Conservation (phyloP, 2,113 vertebrate species). For the Sardina pilchardus region DNA sequence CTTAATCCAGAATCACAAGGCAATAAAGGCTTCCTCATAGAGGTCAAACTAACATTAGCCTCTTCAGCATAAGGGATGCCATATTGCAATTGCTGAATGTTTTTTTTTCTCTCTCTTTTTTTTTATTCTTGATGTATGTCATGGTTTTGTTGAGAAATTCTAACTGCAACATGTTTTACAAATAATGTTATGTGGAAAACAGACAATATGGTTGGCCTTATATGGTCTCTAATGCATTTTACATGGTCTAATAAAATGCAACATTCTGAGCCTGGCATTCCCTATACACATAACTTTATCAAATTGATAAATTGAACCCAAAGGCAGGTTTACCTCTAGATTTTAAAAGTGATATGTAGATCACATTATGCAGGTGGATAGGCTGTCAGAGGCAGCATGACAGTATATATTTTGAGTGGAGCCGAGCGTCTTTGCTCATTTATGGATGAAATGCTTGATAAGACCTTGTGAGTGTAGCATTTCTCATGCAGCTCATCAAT, state of each 20-base stretch:
- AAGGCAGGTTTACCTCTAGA: neutral
- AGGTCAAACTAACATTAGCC: neutral
- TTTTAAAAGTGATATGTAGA: neutral
- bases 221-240: neutral
- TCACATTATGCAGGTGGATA: neutral
- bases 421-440: neutral
- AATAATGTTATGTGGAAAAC: neutral
- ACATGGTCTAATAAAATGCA: neutral
- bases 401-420: neutral
- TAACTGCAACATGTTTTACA: neutral
- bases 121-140: neutral
- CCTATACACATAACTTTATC: neutral
- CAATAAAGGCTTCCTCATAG: neutral
- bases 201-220: neutral
- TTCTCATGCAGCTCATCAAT: constrained; percentile 1
- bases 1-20: no score
- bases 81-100: neutral
- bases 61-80: neutral
- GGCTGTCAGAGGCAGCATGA: neutral
- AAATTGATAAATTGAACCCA: neutral
- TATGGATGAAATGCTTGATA: constrained; percentile 5
- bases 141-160: neutral
- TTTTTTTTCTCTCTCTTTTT: neutral
- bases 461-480: neutral
- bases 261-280: neutral